Evolutionary conservation across 2,888 invertebrate genomes (phyloP), one percentile per base, ranked within the genome.

Genomic region (Drosophila aldrichi): DNA sequence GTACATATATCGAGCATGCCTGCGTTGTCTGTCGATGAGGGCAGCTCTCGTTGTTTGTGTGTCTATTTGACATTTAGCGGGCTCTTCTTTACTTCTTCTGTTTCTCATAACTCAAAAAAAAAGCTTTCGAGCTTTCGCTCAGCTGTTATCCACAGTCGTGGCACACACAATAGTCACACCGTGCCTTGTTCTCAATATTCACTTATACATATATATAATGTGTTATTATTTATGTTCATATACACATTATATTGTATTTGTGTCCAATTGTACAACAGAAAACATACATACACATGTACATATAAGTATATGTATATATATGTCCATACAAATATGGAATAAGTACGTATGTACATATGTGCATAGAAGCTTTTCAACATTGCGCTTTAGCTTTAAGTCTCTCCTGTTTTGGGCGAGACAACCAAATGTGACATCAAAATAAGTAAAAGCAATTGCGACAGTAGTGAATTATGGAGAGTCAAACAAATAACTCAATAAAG

Each of bases 81-180:
- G 22, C 49, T 32, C 38, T 79, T 32, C 36, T 18, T 44, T 18
- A 40, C 25, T 38, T 63, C 43, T 58, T 43, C 44, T 57, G 44
- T 25, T 70, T 74, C 70, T 61, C 51, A 29, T 38, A 25, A 14
- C 44, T n/a, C n/a, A n/a, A 49, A 18, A 12, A 51, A 34, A 40
- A 10, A 58, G 36, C 40, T 41, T 44, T 40, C 7, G 52, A 83
- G 83, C 83, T 88, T 82, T 78, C 63, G 7, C 41, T 36, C 88
- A 82, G 88, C 82, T 88, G 88, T 71, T 82, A 8, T 4, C 1
- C 12, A 82, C 82, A 82, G 73, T 85, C 44, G 60, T 58, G 70
- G 57, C 46, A 38, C 2, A 48, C 5, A 51, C 48, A 78, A 48
- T 32, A 43, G 59, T 32, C 25, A 0, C 12, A 41, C 40, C 48